Conservation (phyloP, 2,113 vertebrate genomes). For the Nerophis ophidion region DNA sequence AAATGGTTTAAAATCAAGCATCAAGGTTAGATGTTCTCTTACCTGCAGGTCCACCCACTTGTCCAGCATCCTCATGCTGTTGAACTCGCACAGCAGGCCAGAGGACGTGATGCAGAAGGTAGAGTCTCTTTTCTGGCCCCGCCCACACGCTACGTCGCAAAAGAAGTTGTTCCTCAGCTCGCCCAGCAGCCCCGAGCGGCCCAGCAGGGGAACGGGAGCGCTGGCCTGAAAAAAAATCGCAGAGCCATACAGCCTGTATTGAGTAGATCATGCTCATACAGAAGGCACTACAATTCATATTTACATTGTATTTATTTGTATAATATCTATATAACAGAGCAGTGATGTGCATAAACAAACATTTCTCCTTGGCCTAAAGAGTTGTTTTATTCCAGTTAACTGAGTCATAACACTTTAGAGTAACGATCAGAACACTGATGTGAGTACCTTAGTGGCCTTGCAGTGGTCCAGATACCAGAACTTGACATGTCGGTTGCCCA, state of each 20-base stretch:
- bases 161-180: slow-evolving; percentile 94
- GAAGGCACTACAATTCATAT: no score
- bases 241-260: no score
- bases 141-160: slow-evolving; percentile 87
- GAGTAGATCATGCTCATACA: no score
- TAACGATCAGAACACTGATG: no score
- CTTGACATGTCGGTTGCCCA: slow-evolving; percentile 90
- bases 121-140: slow-evolving; percentile 81
- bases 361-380: not conserved
- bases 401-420: no score
- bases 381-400: no score
- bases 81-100: slow-evolving; percentile 91
- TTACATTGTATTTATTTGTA: no score
- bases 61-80: slow-evolving; percentile 84
- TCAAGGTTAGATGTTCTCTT: slow-evolving; percentile 44
- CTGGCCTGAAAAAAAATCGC: slow-evolving; percentile 72
- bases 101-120: slow-evolving; percentile 94
- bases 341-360: not conserved
- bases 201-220: slow-evolving; percentile 84
- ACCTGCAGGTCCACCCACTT: slow-evolving; percentile 94
- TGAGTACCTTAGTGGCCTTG: slow-evolving; percentile 83
- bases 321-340: no score
- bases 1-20: no score
- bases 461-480: slow-evolving; percentile 96
- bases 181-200: slow-evolving; percentile 86